A percentile compares a stretch with the other conserved stretches of the same genome.
Conservation (phyloP, 2,888 invertebrate genomes). For the Aphodius granarius region DNA sequence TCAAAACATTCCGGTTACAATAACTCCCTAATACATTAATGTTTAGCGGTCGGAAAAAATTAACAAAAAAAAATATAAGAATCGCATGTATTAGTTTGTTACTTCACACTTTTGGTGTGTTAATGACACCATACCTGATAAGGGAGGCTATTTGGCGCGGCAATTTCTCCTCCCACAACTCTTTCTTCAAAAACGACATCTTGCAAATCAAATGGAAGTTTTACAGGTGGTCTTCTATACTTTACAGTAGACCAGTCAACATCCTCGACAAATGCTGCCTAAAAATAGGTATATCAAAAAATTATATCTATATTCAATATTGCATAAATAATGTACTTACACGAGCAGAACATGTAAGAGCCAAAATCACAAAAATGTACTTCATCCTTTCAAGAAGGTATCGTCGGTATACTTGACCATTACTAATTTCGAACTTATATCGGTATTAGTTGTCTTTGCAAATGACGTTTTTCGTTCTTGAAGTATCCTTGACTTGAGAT, state of each 20-base stretch:
- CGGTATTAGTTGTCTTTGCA: background rate
- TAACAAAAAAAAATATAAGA: too few species aligned
- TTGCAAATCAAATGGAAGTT: background rate
- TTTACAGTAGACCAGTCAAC: constrained; percentile 18
- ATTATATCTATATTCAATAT: background rate
- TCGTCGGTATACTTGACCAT: background rate
- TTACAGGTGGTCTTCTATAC: background rate
- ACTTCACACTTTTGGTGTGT: too few species aligned
- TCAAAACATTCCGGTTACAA: too few species aligned
- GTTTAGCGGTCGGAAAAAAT: too few species aligned
- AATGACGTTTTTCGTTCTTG: background rate
- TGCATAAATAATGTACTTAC: background rate
- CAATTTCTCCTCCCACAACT: constrained; percentile 3
- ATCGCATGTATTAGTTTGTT: too few species aligned
- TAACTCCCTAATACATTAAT: too few species aligned
- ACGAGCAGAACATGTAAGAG: background rate
- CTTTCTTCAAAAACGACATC: background rate
- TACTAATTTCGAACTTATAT: background rate
- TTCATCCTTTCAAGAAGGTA: background rate
- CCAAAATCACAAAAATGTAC: constrained; percentile 2
- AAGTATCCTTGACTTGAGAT: background rate
- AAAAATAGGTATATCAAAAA: too few species aligned
- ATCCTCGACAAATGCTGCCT: background rate
- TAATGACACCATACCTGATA: background rate
- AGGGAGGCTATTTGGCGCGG: constrained; percentile 3